Evolutionary conservation across 2,888 invertebrate species (phyloP).

Genomic region (Autographa gamma): DNA sequence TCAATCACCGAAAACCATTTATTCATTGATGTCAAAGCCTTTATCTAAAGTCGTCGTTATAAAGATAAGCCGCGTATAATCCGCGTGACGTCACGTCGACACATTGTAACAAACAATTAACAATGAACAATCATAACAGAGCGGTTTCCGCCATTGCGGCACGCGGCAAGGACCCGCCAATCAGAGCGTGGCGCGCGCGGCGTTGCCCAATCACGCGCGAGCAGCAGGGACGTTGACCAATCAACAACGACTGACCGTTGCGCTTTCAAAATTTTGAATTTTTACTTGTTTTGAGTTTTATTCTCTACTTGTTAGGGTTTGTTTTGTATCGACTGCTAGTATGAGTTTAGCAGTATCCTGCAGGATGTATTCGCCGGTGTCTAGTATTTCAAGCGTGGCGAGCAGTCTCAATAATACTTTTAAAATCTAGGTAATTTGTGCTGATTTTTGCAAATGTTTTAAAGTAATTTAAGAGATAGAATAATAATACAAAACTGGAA

Average conservation of each 20-base stretch:
- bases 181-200: slow-evolving; percentile 70
- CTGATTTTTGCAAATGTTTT: too few relatives aligned
- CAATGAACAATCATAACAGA: slow-evolving; percentile 31
- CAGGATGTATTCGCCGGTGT: slow-evolving; percentile 16
- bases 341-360: slow-evolving; percentile 7
- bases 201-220: slow-evolving; percentile 67
- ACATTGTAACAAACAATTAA: slow-evolving; percentile 41
- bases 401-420: background rate
- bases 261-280: slow-evolving; percentile 38
- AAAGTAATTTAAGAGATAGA: too few relatives aligned
- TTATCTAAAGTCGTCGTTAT: background rate
- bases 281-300: slow-evolving; percentile 12
- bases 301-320: slow-evolving; percentile 10
- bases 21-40: background rate
- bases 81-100: slow-evolving; percentile 14
- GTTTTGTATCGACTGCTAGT: slow-evolving; percentile 5
- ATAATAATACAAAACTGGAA: too few relatives aligned
- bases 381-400: background rate
- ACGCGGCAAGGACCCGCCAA: slow-evolving; percentile 68
- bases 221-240: slow-evolving; percentile 40
- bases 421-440: background rate
- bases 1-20: background rate
- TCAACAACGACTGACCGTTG: slow-evolving; percentile 36
- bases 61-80: background rate
- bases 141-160: slow-evolving; percentile 42